Percentiles rank a stretch among this genome's conserved stretches.
These are phyloP conservation scores for Polyommatus iphigenia DNA, from an alignment of 2,888 invertebrate genomes.

Conservation along the genomic window DNA sequence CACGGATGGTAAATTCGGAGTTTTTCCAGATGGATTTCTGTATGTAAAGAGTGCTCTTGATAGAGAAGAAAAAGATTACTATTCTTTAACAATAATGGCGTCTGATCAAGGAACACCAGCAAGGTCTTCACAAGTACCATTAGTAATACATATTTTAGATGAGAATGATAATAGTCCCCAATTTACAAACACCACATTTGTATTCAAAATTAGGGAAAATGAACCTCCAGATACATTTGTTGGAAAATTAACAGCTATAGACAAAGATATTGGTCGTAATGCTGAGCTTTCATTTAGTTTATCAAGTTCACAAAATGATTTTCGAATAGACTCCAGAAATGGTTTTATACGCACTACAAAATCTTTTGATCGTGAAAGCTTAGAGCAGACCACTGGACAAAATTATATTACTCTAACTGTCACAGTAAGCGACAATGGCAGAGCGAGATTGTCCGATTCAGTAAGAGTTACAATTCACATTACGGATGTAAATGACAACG, in stretches of 20 bases:
- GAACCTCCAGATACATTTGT: slow-evolving; percentile 94
- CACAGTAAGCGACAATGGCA: slow-evolving; percentile 92
- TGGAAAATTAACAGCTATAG: slow-evolving; percentile 93
- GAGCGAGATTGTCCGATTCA: slow-evolving; percentile 87
- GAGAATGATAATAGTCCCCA: slow-evolving; percentile 98
- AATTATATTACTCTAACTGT: slow-evolving; percentile 92
- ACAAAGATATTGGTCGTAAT: slow-evolving; percentile 94
- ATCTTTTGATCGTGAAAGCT: slow-evolving; percentile 93
- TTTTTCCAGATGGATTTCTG: slow-evolving; percentile 96
- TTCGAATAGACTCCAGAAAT: slow-evolving; percentile 92
- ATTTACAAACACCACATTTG: slow-evolving; percentile 94
- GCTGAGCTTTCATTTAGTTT: slow-evolving; percentile 93
- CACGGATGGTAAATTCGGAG: slow-evolving; percentile 91
- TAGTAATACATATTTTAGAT: slow-evolving; percentile 95
- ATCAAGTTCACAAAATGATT: slow-evolving; percentile 87
- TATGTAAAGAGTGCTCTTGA: slow-evolving; percentile 93
- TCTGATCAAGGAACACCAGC: slow-evolving; percentile 89
- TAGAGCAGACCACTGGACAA: slow-evolving; percentile 88
- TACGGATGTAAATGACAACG: slow-evolving; percentile 95
- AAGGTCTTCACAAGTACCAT: slow-evolving; percentile 91
- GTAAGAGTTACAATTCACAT: slow-evolving; percentile 93
- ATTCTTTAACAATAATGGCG: slow-evolving; percentile 91
- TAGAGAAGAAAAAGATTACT: slow-evolving; percentile 94
- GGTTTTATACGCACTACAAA: slow-evolving; percentile 93
- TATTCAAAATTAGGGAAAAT: slow-evolving; percentile 93